Evolutionary conservation across 2,888 invertebrate species (phyloP).

Genomic region (Strigamia crassipes): DNA sequence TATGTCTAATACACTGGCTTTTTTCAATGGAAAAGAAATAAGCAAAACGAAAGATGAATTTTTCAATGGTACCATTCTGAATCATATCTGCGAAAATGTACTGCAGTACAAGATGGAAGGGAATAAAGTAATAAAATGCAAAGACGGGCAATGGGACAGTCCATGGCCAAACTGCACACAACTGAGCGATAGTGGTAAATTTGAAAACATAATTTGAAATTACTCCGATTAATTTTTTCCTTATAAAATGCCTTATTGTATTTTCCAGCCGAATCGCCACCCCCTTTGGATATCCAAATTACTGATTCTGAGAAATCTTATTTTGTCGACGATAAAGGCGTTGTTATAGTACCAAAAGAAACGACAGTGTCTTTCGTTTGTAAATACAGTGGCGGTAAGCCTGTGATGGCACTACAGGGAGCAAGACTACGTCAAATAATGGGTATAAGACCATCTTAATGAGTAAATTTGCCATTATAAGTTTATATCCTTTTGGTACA

Average conservation of each 20-base stretch:
- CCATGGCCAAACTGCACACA: background rate
- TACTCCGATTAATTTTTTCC: too few species aligned
- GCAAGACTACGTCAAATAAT: background rate
- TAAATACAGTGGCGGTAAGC: background rate
- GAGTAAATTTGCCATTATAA: background rate
- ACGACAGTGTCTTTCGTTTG: background rate
- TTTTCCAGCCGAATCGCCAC: background rate
- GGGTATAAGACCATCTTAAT: background rate
- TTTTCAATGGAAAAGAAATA: background rate
- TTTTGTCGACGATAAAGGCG: background rate
- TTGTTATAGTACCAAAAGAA: background rate
- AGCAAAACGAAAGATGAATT: background rate
- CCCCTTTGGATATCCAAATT: background rate
- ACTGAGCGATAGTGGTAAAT: background rate
- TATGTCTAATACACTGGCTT: background rate
- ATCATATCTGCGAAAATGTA: background rate
- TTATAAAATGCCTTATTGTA: too few species aligned
- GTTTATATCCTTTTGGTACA: background rate
- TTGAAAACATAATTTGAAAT: background rate
- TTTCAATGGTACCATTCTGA: background rate
- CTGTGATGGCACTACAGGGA: background rate
- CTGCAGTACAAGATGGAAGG: background rate
- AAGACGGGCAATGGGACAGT: background rate
- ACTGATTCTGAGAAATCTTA: background rate
- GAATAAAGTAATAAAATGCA: background rate